Percentiles rank a stretch among this genome's conserved stretches.
phyloP scores from a whole-genome alignment of 53 echinoderm and acorn worm genomes.

The Astropecten irregularis region DNA sequence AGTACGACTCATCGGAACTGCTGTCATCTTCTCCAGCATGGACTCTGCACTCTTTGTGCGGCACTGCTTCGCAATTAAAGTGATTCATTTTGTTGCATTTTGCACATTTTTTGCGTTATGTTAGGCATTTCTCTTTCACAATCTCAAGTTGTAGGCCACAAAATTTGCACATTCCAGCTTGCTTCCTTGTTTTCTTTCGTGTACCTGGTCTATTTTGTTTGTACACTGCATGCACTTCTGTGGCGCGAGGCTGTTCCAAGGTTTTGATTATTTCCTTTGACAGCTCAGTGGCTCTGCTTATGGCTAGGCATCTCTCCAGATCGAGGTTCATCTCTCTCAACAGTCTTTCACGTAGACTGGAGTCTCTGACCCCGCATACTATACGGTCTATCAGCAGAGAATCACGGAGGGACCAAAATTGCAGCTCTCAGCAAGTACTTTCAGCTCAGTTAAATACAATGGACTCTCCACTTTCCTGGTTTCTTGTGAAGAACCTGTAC shows the following conservation, averaged over 20 bases:
- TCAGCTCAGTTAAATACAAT: too few relatives aligned
- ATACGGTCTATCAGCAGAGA: too few relatives aligned
- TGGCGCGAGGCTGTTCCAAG: conserved; percentile 5
- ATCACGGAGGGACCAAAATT: too few relatives aligned
- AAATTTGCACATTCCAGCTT: conserved; percentile 10
- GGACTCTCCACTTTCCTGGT: too few relatives aligned
- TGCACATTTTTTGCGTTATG: conserved; percentile 46
- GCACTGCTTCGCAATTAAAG: too few relatives aligned
- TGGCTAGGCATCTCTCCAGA: too few relatives aligned
- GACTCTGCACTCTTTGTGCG: conserved; percentile 10
- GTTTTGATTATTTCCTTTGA: conserved; percentile 29
- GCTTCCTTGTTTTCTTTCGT: not conserved
- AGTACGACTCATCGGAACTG: not conserved
- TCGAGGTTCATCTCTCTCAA: too few relatives aligned
- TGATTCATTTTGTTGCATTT: conserved; percentile 43
- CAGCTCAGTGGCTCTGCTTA: too few relatives aligned
- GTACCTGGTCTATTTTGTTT: not conserved
- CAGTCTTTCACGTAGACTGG: conserved; percentile 22
- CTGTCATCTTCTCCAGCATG: conserved; percentile 13
- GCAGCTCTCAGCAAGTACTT: too few relatives aligned
- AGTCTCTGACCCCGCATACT: too few relatives aligned
- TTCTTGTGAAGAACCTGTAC: too few relatives aligned
- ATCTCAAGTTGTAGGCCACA: conserved; percentile 56
- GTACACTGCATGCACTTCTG: conserved; percentile 29
- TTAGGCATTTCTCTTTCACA: conserved; percentile 50